phyloP scores from a whole-genome alignment of 2,888 invertebrate species.

The Drosophila atripex region DNA sequence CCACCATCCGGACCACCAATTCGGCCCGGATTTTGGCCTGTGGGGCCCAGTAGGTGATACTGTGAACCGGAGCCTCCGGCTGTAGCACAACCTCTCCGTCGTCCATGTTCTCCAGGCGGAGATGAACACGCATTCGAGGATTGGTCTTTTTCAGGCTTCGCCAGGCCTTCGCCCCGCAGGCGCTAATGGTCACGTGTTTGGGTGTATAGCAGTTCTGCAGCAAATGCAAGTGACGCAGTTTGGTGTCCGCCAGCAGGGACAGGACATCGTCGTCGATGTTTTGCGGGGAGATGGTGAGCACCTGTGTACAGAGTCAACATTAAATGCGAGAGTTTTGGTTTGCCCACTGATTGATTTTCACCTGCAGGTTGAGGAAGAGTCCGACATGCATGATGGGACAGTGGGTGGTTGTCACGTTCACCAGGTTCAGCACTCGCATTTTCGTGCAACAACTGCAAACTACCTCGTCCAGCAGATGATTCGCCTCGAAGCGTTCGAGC shows the following conservation, averaged over 20 bases:
- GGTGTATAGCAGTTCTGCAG: slow-evolving; percentile 90
- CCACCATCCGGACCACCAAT: slow-evolving; percentile 85
- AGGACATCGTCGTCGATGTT: slow-evolving; percentile 90
- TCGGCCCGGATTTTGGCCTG: slow-evolving; percentile 85
- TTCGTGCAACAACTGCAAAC: slow-evolving; percentile 87
- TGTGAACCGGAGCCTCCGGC: slow-evolving; percentile 88
- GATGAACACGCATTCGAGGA: slow-evolving; percentile 87
- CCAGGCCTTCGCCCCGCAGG: slow-evolving; percentile 85
- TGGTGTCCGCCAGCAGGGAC: slow-evolving; percentile 87
- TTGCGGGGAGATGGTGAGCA: slow-evolving; percentile 88
- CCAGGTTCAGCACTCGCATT: slow-evolving; percentile 87
- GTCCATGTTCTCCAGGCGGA: slow-evolving; percentile 87
- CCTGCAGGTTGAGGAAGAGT: slow-evolving; percentile 89
- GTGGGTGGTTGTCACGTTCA: slow-evolving; percentile 89
- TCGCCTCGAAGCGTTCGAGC: slow-evolving; percentile 88
- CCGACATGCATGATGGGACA: slow-evolving; percentile 90
- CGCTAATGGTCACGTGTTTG: slow-evolving; percentile 84
- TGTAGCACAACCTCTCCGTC: slow-evolving; percentile 88
- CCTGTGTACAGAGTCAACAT: slow-evolving; percentile 82
- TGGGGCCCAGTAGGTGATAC: slow-evolving; percentile 87
- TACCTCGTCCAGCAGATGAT: slow-evolving; percentile 89
- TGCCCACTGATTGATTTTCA: slow-evolving; percentile 58
- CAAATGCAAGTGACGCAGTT: slow-evolving; percentile 88
- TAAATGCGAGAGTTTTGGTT: not conserved
- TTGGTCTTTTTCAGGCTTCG: slow-evolving; percentile 85